A percentile compares a stretch with the other conserved stretches of the same genome.
phyloP scores from a whole-genome alignment of 2,113 vertebrate genomes.

The Cichladusa arquata region DNA sequence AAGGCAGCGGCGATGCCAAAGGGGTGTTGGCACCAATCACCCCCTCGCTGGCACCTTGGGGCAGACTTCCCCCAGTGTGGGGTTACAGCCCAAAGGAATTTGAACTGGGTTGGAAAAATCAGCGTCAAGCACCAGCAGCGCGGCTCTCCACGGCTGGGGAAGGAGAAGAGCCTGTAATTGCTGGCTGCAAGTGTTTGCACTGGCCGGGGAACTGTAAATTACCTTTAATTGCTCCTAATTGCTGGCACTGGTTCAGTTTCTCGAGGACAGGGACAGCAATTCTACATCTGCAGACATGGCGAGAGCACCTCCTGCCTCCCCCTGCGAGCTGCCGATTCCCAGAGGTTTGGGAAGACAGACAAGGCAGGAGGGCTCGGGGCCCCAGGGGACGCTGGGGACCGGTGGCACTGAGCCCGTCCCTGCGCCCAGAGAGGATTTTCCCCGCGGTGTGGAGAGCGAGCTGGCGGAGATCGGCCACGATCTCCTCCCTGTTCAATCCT shows the following conservation, averaged over 20 bases:
- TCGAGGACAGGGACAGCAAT: neutral
- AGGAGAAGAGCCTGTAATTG: conserved; percentile 2
- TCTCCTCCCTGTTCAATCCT: neutral
- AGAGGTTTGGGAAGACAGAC: neutral
- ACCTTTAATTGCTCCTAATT: conserved; percentile 55
- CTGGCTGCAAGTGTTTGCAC: conserved; percentile 35
- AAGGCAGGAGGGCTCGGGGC: neutral
- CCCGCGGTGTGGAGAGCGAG: fast-evolving
- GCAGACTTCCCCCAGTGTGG: fast-evolving
- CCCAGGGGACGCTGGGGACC: fast-evolving
- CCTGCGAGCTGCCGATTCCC: neutral
- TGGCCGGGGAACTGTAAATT: conserved; percentile 40
- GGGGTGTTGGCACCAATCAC: neutral
- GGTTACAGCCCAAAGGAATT: neutral
- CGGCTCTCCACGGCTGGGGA: neutral
- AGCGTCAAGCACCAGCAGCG: neutral
- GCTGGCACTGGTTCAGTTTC: conserved; percentile 39
- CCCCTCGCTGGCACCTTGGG: fast-evolving
- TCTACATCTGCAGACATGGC: neutral
- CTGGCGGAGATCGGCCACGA: fast-evolving
- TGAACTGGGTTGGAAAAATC: neutral
- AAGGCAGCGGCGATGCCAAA: neutral
- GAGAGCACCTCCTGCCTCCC: neutral
- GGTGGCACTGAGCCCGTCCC: neutral
- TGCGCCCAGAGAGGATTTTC: neutral